Percentiles rank a stretch among this genome's conserved stretches.
These are phyloP conservation scores for Belonocnema kinseyi DNA, from an alignment of 1,140 invertebrate genomes.

Conservation along the genomic window DNA sequence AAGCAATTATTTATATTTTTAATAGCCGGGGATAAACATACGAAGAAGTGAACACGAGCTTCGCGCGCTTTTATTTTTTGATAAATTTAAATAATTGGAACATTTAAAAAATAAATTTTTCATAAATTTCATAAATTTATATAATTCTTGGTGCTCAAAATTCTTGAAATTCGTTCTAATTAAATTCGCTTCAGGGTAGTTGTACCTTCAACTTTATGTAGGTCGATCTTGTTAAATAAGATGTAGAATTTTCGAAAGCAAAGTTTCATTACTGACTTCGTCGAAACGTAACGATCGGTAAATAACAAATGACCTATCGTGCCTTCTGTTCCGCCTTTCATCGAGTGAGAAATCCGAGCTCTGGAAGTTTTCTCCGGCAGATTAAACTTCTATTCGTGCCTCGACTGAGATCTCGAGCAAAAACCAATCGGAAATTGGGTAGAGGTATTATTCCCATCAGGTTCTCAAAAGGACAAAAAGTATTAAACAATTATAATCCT, in stretches of 20 bases:
- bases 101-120: too few relatives aligned
- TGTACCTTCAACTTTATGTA: background rate
- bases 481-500: background rate
- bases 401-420: slow-evolving; percentile 9
- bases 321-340: slow-evolving; percentile 52
- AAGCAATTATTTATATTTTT: too few relatives aligned
- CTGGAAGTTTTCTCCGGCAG: slow-evolving; percentile 36
- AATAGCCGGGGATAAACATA: too few relatives aligned
- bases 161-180: too few relatives aligned
- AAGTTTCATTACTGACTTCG: slow-evolving; percentile 38
- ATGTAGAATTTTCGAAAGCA: slow-evolving; percentile 1
- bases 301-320: slow-evolving; percentile 61
- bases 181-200: background rate
- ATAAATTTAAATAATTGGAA: too few relatives aligned
- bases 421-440: slow-evolving; percentile 8
- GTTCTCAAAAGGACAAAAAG: background rate
- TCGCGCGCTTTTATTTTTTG: too few relatives aligned
- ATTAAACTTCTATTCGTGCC: slow-evolving; percentile 25
- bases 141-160: too few relatives aligned
- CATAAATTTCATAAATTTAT: too few relatives aligned
- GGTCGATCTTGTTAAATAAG: background rate
- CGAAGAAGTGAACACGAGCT: too few relatives aligned
- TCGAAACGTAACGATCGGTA: slow-evolving; percentile 61
- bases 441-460: slow-evolving; percentile 13
- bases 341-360: slow-evolving; percentile 49